Evolutionary conservation across 2,888 invertebrate genomes (phyloP), one percentile per base, ranked within the genome.

Genomic region (Luperina testacea): DNA sequence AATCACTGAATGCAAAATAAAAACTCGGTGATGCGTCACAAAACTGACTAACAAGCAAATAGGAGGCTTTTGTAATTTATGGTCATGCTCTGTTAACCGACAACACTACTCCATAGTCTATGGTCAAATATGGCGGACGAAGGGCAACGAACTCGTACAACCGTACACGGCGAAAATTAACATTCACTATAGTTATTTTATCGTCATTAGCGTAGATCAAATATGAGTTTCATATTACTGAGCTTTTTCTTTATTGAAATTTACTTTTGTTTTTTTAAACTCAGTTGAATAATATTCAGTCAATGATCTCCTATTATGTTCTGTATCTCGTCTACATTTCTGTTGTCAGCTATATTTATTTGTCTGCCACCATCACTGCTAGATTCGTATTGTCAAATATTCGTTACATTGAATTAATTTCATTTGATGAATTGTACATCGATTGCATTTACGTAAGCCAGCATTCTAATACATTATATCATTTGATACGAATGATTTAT

Each of bases 1-100:
- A 89, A 82, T 81, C 82, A 78, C 72, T 82, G 74, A 87, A 91
- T 90, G 88, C 91, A 91, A 91, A 91, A 91, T 90, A 92, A 92
- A 92, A 91, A 89, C 70, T 88, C 90, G 91, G 90, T 93, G 94
- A 93, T 90, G 93, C 93, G 91, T 93, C 91, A 90, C 92, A 86
- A 92, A 91, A 91, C 89, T 82, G 87, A 90, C 90, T 90, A 92
- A 92, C 92, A 88, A 90, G 90, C 91, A 91, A 93, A 93, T 92
- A 90, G 89, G 88, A 92, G 90, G 92, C 92, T 91, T 93, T 92
- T 93, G 91, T 93, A 90, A 90, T 92, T 92, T 92, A 93, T 93
- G 93, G 94, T 92, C 93, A 92, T 91, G 95, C 94, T 95, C 95
- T 95, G 95, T 94, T 94, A 93, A 94, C 91, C 84, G 86, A 89